Evolutionary conservation across 1,140 invertebrate species (phyloP).

Genomic region (Chlorops oryzae): DNA sequence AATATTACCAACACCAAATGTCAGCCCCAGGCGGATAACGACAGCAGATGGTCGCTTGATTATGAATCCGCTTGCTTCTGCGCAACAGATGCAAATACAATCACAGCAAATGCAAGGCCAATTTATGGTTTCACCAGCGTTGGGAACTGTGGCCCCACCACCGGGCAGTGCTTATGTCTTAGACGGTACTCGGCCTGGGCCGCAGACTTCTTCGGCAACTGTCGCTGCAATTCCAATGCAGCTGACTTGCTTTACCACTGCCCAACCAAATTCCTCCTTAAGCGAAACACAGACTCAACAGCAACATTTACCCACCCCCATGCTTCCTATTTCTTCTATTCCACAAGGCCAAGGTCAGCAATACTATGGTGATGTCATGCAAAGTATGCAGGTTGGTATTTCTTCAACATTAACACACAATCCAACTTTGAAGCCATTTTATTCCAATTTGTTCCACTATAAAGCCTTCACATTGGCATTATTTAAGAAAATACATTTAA

Average conservation of each 20-base stretch:
- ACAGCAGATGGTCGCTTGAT: conserved; percentile 18
- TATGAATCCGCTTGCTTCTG: conserved; percentile 13
- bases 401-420: background rate
- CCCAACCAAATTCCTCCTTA: conserved; percentile 16
- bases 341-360: conserved; percentile 25
- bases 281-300: conserved; percentile 42
- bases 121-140: background rate
- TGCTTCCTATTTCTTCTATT: too few relatives aligned
- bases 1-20: conserved; percentile 26
- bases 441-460: too few relatives aligned
- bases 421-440: too few relatives aligned
- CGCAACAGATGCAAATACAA: conserved; percentile 11
- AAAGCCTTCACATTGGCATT: too few relatives aligned
- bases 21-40: conserved; percentile 39
- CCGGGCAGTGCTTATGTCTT: background rate
- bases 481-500: too few relatives aligned
- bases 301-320: conserved; percentile 27
- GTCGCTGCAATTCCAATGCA: conserved; percentile 7
- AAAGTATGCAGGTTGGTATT: conserved; percentile 34
- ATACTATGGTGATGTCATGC: conserved; percentile 44
- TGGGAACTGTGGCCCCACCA: background rate
- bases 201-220: conserved; percentile 3
- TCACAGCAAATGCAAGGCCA: background rate
- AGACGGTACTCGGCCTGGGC: too few relatives aligned
- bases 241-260: conserved; percentile 30